Conservation (phyloP, 2,113 vertebrate genomes). For the Thunnus maccoyii region DNA sequence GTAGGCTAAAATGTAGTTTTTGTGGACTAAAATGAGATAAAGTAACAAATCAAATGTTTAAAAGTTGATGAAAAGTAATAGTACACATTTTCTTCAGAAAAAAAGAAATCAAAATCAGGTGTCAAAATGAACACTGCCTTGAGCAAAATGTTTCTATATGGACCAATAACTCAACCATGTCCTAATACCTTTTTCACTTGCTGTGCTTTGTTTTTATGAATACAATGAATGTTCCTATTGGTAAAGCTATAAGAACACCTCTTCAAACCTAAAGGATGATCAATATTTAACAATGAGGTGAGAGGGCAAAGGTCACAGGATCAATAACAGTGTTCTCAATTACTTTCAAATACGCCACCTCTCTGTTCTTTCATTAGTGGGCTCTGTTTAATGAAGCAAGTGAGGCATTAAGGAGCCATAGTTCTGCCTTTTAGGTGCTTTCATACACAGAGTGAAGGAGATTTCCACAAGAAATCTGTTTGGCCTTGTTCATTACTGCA, state of each 20-base stretch:
- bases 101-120: too few species aligned
- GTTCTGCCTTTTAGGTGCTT: background rate
- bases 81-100: too few species aligned
- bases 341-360: background rate
- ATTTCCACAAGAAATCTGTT: background rate
- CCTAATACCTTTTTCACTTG: background rate
- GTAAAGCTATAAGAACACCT: slow-evolving; percentile 1
- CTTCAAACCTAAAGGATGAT: slow-evolving; percentile 16
- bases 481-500: slow-evolving; percentile 2
- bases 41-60: too few species aligned
- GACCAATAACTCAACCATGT: too few species aligned
- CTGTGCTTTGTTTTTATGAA: background rate
- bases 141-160: too few species aligned
- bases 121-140: too few species aligned
- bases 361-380: background rate
- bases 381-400: background rate
- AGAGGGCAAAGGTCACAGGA: slow-evolving; percentile 27
- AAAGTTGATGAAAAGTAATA: too few species aligned
- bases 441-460: background rate
- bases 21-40: too few species aligned
- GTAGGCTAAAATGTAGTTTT: too few species aligned
- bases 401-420: background rate
- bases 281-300: slow-evolving; percentile 28
- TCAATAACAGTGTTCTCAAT: slow-evolving; percentile 32
- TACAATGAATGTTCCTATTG: background rate